Evolutionary conservation across 2,797 vertebrate species (phyloP), one percentile per base, ranked within the genome.

Genomic region (Australoheros facetus): DNA sequence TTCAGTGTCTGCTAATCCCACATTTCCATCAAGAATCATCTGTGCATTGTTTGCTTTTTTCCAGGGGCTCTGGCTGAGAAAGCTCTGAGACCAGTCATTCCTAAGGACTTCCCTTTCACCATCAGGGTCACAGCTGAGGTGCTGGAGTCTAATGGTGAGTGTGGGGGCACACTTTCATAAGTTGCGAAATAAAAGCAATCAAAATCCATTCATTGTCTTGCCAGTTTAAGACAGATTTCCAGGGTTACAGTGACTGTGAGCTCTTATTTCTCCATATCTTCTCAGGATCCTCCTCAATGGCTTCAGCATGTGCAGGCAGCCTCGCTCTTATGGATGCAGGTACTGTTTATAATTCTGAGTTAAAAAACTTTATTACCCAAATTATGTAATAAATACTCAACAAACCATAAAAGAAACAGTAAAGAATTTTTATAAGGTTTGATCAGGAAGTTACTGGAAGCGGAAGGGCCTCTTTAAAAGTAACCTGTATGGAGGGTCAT

Each of bases 291-390:
- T 99, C 98, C 4, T 99, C 98, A 0, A 99, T 99, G 98, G 98
- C 98, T 12, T 99, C 98, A 72, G 98, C 95, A 0, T 99, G 98
- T 64, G 97, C 96, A 66, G 98, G 98, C 79, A 99, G 97, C 91
- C 94, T 99, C 64, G 97, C 98, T 9, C 93, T 99, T 64, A 99
- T 99, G 98, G 98, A 99, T 90, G 97, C 98, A 96, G 98, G 98
- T 99, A 97, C 51, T 37, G 23, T 28, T 57, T 23, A 51, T 17
- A 69, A 17, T n/a, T 69, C 19, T 69, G 51, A 69, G 17, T 69
- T 69, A 51, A 11, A 42, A 48, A 16, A 16, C 45, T 14, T 14
- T 13, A 42, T 13, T 42, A 42, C 12, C 12, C 11, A 42, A 13
- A 12, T 42, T 12, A 42, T 12, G 12, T 4, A 42, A 13, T 7